phyloP scores from a whole-genome alignment of 2,797 vertebrate genomes.

The Chelmon rostratus region DNA sequence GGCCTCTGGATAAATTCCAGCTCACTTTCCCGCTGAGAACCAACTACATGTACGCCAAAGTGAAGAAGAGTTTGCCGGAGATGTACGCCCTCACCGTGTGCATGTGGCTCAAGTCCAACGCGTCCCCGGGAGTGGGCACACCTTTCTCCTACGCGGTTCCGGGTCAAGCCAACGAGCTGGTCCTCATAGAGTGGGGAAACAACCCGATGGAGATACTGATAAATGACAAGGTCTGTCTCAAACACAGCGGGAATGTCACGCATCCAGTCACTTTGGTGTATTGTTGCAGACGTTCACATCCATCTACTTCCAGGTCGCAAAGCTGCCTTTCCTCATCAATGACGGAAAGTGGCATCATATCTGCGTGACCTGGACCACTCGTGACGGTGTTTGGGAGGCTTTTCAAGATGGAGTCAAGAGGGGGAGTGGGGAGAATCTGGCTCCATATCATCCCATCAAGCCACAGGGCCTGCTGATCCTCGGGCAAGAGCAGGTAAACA shows the following conservation, averaged over 20 bases:
- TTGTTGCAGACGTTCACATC: not conserved
- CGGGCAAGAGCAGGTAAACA: slow-evolving; percentile 95
- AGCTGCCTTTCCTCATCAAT: slow-evolving; percentile 95
- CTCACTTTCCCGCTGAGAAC: slow-evolving; percentile 95
- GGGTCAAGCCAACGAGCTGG: slow-evolving; percentile 96
- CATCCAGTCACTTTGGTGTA: rapidly evolving
- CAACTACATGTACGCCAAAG: slow-evolving; percentile 99
- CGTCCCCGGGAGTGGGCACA: slow-evolving; percentile 95
- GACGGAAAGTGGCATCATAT: slow-evolving; percentile 99
- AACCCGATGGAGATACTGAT: slow-evolving; percentile 99
- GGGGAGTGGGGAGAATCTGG: slow-evolving; percentile 95
- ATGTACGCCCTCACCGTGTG: slow-evolving; percentile 98
- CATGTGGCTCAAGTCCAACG: slow-evolving; percentile 98
- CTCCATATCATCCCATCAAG: slow-evolving; percentile 97
- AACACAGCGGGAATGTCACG: not conserved
- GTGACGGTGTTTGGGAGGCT: slow-evolving; percentile 97
- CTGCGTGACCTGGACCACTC: slow-evolving; percentile 96
- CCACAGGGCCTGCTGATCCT: slow-evolving; percentile 95
- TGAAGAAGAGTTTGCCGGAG: slow-evolving; percentile 96
- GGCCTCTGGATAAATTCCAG: slow-evolving; percentile 96
- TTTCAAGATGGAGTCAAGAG: slow-evolving; percentile 96
- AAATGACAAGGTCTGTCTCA: slow-evolving; percentile 92
- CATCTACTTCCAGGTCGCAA: slow-evolving; percentile 89
- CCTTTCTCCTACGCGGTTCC: slow-evolving; percentile 98
- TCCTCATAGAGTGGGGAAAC: slow-evolving; percentile 98